phyloP scores from a whole-genome alignment of 1,140 invertebrate genomes.

The Delia radicum region DNA sequence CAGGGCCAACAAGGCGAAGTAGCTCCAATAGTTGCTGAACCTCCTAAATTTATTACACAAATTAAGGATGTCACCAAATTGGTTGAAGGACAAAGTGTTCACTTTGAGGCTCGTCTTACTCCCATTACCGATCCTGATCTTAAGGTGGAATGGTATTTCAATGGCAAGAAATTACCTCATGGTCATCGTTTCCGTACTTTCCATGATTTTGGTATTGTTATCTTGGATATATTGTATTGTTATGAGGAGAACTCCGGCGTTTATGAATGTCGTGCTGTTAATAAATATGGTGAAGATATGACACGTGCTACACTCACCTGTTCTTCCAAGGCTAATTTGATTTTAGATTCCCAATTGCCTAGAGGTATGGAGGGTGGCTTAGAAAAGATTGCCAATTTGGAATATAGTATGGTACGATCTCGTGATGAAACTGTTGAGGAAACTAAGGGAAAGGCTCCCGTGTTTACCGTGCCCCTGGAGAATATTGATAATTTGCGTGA shows the following conservation, averaged over 20 bases:
- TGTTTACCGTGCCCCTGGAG: constrained; percentile 86
- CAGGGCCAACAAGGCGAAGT: constrained; percentile 62
- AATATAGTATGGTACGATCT: constrained; percentile 77
- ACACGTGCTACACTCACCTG: constrained; percentile 86
- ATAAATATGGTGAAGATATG: constrained; percentile 85
- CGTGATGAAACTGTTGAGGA: constrained; percentile 71
- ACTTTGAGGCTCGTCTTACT: constrained; percentile 88
- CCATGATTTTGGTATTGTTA: constrained; percentile 96
- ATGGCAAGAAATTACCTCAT: constrained; percentile 87
- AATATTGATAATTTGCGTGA: constrained; percentile 84
- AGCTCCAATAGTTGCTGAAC: constrained; percentile 70
- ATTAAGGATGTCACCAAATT: constrained; percentile 78
- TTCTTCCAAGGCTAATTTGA: constrained; percentile 85
- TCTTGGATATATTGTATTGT: constrained; percentile 93
- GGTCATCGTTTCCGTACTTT: constrained; percentile 94
- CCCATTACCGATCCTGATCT: constrained; percentile 91
- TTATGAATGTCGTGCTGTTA: constrained; percentile 89
- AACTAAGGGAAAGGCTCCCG: constrained; percentile 77
- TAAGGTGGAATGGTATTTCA: constrained; percentile 93
- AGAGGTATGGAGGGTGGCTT: constrained; percentile 90
- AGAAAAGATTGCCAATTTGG: constrained; percentile 89
- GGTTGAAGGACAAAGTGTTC: constrained; percentile 90
- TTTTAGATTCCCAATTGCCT: constrained; percentile 92
- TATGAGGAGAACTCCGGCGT: constrained; percentile 95
- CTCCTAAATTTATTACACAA: constrained; percentile 89